A percentile compares a stretch with the other conserved stretches of the same genome.
These are phyloP conservation scores for Ceratosolen solmsi DNA, from an alignment of 1,140 invertebrate genomes.

Conservation along the genomic window DNA sequence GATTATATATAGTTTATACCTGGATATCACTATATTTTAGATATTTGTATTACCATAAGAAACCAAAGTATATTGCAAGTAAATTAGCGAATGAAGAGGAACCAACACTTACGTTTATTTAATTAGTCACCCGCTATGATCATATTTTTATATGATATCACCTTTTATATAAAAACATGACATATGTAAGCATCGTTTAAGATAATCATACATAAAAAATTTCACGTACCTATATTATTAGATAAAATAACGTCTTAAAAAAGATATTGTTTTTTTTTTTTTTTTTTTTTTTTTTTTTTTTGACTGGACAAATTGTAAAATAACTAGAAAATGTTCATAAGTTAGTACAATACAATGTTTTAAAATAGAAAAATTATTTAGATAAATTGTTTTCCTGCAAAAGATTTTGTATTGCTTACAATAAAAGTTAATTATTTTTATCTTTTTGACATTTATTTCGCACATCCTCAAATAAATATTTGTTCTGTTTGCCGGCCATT, in stretches of 20 bases:
- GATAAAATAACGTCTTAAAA: constrained; percentile 11
- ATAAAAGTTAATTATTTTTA: constrained; percentile 38
- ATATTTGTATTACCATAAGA: constrained; percentile 23
- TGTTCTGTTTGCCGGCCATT: too few species aligned
- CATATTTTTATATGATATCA: constrained; percentile 2
- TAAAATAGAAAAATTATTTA: background rate
- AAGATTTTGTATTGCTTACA: constrained; percentile 42
- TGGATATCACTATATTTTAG: constrained; percentile 16
- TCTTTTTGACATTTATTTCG: background rate
- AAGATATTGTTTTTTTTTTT: too few species aligned
- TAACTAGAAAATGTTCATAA: constrained; percentile 1
- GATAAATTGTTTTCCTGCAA: background rate
- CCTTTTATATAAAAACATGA: constrained; percentile 22
- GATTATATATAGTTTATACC: constrained; percentile 23
- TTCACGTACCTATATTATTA: constrained; percentile 16
- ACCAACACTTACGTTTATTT: background rate
- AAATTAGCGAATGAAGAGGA: background rate
- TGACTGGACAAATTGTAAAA: constrained; percentile 9
- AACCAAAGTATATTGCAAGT: constrained; percentile 30
- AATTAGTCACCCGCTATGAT: constrained; percentile 8
- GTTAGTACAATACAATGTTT: constrained; percentile 15
- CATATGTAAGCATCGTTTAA: constrained; percentile 1
- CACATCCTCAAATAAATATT: background rate
- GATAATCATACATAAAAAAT: background rate
- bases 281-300: too few species aligned